Percentiles rank a stretch among this genome's conserved stretches.
These are phyloP conservation scores for Sebastes steindachneri DNA, from an alignment of 2,797 vertebrate genomes.

Conservation along the genomic window DNA sequence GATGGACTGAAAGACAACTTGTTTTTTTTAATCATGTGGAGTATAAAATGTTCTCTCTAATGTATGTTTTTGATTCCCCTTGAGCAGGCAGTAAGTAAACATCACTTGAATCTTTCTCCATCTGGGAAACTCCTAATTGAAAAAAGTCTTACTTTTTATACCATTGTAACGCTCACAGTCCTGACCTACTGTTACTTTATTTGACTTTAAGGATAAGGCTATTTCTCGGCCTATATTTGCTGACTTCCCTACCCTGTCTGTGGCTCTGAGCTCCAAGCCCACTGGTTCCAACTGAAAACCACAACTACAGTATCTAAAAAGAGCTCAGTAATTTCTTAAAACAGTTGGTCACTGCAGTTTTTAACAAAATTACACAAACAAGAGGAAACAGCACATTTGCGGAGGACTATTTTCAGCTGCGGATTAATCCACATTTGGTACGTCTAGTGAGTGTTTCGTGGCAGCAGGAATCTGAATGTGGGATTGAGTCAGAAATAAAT, in stretches of 20 bases:
- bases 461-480: background rate
- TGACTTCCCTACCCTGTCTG: background rate
- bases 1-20: slow-evolving; percentile 4
- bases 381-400: too few species aligned
- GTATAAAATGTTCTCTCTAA: background rate
- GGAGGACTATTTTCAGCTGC: background rate
- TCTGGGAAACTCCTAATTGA: background rate
- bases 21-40: background rate
- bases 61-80: background rate
- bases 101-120: background rate
- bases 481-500: background rate
- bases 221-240: background rate
- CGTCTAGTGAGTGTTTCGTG: background rate
- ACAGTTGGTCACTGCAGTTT: too few species aligned
- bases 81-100: background rate
- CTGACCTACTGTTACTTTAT: background rate
- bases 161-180: background rate
- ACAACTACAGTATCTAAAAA: too few species aligned
- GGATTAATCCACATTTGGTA: background rate
- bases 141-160: background rate
- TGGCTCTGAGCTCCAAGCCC: too few species aligned
- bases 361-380: fast-evolving
- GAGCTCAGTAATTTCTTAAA: too few species aligned
- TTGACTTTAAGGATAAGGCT: background rate
- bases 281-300: too few species aligned